Evolutionary conservation across 2,888 invertebrate species (phyloP).

Genomic region (Hirtodrosophila alboralis): DNA sequence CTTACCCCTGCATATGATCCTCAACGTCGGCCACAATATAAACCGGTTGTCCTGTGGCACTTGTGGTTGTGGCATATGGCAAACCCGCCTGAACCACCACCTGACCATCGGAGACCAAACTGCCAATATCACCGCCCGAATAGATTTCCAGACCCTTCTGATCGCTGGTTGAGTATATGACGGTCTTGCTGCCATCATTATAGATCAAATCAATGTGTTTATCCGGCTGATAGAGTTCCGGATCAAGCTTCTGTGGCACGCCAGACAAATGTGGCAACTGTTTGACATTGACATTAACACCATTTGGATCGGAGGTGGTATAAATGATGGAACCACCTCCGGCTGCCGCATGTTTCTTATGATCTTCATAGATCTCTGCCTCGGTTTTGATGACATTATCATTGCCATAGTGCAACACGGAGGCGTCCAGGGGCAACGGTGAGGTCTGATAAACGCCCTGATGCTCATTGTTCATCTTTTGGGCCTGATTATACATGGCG

Average conservation of each 20-base stretch:
- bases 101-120: slow-evolving; percentile 83
- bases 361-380: slow-evolving; percentile 83
- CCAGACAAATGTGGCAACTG: slow-evolving; percentile 80
- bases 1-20: slow-evolving; percentile 84
- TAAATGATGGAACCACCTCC: slow-evolving; percentile 84
- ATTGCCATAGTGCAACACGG: slow-evolving; percentile 83
- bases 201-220: slow-evolving; percentile 92
- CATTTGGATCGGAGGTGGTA: slow-evolving; percentile 80
- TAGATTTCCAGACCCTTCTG: slow-evolving; percentile 91
- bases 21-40: slow-evolving; percentile 84
- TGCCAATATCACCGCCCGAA: slow-evolving; percentile 83
- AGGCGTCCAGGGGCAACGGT: slow-evolving; percentile 83
- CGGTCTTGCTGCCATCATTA: slow-evolving; percentile 93
- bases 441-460: slow-evolving; percentile 83
- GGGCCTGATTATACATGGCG: slow-evolving; percentile 83
- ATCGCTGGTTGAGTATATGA: slow-evolving; percentile 91
- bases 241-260: slow-evolving; percentile 82
- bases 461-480: slow-evolving; percentile 81
- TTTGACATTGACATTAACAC: slow-evolving; percentile 84
- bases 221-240: slow-evolving; percentile 84
- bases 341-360: slow-evolving; percentile 76
- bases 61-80: slow-evolving; percentile 82
- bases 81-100: slow-evolving; percentile 84
- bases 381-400: slow-evolving; percentile 82
- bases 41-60: slow-evolving; percentile 83